Conservation (phyloP, 2,113 vertebrate species). For the Puntigrus tetrazona region DNA sequence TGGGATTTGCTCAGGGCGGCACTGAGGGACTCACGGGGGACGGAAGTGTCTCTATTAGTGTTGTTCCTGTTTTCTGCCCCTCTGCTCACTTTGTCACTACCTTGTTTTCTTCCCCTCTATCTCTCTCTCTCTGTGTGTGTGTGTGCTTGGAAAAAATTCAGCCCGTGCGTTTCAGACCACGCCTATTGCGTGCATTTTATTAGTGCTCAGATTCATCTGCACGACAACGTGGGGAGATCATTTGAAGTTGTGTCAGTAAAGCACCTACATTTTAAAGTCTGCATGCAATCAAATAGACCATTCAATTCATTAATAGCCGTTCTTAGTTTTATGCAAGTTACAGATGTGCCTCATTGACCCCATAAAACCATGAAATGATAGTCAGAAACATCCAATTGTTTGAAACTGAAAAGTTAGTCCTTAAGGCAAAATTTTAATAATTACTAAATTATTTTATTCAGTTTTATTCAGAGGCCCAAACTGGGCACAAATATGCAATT, state of each 20-base stretch:
- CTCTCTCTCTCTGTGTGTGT: neutral
- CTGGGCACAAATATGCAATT: neutral
- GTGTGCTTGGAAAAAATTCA: slow-evolving; percentile 12
- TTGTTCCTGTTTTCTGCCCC: neutral
- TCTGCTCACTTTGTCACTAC: slow-evolving; percentile 17
- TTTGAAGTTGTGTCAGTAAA: neutral
- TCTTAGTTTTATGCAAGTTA: neutral
- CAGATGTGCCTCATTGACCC: neutral
- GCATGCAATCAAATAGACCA: neutral
- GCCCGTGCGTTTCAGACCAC: neutral
- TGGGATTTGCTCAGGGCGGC: slow-evolving; percentile 26
- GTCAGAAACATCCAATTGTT: neutral
- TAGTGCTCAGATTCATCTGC: neutral
- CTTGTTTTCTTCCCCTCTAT: slow-evolving; percentile 37
- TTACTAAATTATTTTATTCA: too few relatives aligned
- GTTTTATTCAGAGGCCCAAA: neutral
- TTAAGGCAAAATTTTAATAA: neutral
- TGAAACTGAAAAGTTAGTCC: neutral
- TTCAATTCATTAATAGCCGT: neutral
- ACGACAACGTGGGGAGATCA: neutral
- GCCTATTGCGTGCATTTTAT: neutral
- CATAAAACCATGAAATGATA: neutral
- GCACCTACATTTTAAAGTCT: neutral
- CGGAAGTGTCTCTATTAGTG: neutral
- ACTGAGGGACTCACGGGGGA: slow-evolving; percentile 21